Conservation (phyloP, 2,888 invertebrate genomes). For the Hymenopus coronatus region DNA sequence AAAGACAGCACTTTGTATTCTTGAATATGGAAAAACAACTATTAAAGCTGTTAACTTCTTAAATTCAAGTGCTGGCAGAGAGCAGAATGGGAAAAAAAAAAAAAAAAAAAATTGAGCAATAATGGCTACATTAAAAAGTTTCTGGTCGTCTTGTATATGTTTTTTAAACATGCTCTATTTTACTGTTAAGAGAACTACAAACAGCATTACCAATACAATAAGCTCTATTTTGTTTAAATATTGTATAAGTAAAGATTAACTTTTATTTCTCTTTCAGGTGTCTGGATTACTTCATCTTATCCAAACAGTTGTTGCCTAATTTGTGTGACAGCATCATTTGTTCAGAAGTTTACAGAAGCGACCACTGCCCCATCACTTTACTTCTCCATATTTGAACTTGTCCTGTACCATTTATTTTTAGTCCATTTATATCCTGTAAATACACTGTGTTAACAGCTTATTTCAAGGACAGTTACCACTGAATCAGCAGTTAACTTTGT, state of each 20-base stretch:
- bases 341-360: slow-evolving; percentile 82
- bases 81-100: no score
- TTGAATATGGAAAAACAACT: no score
- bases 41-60: no score
- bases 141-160: no score
- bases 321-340: slow-evolving; percentile 85
- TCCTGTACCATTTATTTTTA: background rate
- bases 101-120: no score
- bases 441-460: background rate
- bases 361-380: slow-evolving; percentile 91
- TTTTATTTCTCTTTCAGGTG: slow-evolving; percentile 60
- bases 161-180: no score
- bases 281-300: slow-evolving; percentile 92
- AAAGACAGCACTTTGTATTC: no score
- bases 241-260: slow-evolving; percentile 4
- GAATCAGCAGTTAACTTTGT: background rate
- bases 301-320: slow-evolving; percentile 70
- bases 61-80: no score
- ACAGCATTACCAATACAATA: no score
- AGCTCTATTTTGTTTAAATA: slow-evolving; percentile 30
- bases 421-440: background rate
- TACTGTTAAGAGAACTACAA: no score
- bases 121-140: no score
- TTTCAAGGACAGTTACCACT: background rate
- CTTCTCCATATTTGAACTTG: slow-evolving; percentile 58